Base-by-base conservation (phyloP, 2,113 vertebrate genomes). In the Petroica traversi region DNA sequence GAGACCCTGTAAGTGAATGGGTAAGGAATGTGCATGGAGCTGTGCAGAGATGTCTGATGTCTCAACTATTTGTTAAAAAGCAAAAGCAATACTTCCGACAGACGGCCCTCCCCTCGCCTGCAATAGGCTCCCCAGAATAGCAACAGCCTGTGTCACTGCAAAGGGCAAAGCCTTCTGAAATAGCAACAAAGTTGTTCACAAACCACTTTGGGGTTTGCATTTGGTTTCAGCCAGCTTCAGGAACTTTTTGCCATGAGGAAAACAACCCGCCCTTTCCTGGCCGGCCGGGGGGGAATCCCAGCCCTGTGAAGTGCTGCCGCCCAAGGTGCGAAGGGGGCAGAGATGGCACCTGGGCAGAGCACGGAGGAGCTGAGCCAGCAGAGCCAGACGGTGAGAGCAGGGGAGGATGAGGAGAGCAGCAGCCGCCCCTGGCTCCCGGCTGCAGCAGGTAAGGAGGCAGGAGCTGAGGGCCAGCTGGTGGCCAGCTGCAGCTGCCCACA, bases 131-230 rank as follows among this genome's bases (percentile, higher is more conserved):
- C 96, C 94, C 79, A 91, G 97, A 98, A 98, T 98, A 98, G 98
- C 97, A 98, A 97, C 98, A 96, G 97, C 88, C 96, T 94, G 97
- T 98, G 98, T 98, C 98, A 97, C 98, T 40, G 96, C 74, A 96
- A 97, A 98, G 98, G 98, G 98, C 98, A 98, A 98, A 98, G 97
- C 98, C 97, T 97, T 97, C 97, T 94, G 98, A 97, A 98, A 97
- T 97, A 97, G 98, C 96, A 97, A 96, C 98, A 97, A 98, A 98
- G 98, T 98, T 98, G 92, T 94, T 96, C 95, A 87, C 96, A 88
- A 96, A 93, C 95, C 97, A 96, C 97, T 96, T 88, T 52, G 95
- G 52, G 95, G 96, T 93, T 96, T 94, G 92, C 95, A 2, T 38
- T 96, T 95, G 95, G 80, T 95, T 96, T 75, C 77, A 52, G 58